Evolutionary conservation across 1,140 invertebrate genomes (phyloP).

Genomic region (Gyrodactylus salaris): DNA sequence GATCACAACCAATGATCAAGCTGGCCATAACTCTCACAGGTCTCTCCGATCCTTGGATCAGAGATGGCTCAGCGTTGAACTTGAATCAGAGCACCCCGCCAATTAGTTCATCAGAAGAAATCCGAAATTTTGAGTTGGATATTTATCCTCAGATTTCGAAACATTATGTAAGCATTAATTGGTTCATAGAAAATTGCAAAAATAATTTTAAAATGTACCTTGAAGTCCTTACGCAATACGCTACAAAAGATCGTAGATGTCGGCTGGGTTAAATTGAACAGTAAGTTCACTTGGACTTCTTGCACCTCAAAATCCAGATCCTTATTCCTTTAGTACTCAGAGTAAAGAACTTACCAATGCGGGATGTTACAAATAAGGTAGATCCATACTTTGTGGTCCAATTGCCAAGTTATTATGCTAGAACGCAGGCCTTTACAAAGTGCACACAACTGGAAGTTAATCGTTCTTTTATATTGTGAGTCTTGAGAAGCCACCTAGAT

Average conservation of each 20-base stretch:
- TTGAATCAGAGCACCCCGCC: too few species aligned
- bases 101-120: too few species aligned
- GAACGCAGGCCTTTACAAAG: neutral
- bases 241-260: neutral
- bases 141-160: too few species aligned
- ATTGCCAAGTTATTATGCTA: neutral
- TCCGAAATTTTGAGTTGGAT: too few species aligned
- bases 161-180: too few species aligned
- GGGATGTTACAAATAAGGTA: neutral
- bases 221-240: neutral
- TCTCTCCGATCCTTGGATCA: neutral
- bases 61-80: too few species aligned
- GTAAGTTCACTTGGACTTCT: neutral
- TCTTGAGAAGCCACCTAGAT: too few species aligned
- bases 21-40: neutral
- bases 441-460: neutral
- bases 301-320: neutral
- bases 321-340: neutral
- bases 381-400: neutral
- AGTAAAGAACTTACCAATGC: neutral
- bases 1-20: neutral
- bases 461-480: neutral
- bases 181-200: too few species aligned
- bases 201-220: too few species aligned
- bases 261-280: neutral